Evolutionary conservation across 1,140 invertebrate genomes (phyloP).

Genomic region (Limonius californicus): DNA sequence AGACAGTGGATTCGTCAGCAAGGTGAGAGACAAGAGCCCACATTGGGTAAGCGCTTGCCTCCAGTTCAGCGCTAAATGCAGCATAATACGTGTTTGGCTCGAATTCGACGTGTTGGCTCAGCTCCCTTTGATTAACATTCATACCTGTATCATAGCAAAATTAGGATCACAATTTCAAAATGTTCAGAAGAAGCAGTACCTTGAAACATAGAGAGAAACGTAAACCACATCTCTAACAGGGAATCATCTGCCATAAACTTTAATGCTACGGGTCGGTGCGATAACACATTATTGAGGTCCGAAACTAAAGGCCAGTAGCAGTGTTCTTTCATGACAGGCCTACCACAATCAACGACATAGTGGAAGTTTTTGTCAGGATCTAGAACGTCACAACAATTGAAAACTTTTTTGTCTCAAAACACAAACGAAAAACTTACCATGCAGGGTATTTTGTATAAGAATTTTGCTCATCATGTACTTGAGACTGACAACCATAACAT

Average conservation of each 20-base stretch:
- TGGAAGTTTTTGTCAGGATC: slow-evolving; percentile 79
- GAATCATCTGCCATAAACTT: slow-evolving; percentile 84
- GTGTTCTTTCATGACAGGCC: slow-evolving; percentile 93
- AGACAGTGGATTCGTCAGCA: slow-evolving; percentile 64
- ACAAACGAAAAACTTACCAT: slow-evolving; percentile 56
- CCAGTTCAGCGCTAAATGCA: slow-evolving; percentile 93
- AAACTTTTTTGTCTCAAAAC: neutral
- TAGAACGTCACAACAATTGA: slow-evolving; percentile 45
- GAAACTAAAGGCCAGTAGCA: slow-evolving; percentile 97
- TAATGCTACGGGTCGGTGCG: slow-evolving; percentile 84
- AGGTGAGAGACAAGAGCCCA: slow-evolving; percentile 92
- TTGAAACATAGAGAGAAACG: slow-evolving; percentile 91
- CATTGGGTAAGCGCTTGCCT: slow-evolving; percentile 95
- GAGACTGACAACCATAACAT: slow-evolving; percentile 91
- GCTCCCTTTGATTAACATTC: slow-evolving; percentile 91
- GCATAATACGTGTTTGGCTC: slow-evolving; percentile 96
- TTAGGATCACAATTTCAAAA: slow-evolving; percentile 1
- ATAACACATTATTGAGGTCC: slow-evolving; percentile 95
- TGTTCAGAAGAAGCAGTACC: slow-evolving; percentile 53
- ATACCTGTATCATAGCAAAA: slow-evolving; percentile 67
- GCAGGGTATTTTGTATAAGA: slow-evolving; percentile 79
- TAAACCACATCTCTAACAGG: slow-evolving; percentile 91
- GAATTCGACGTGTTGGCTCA: slow-evolving; percentile 91
- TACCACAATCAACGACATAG: slow-evolving; percentile 88
- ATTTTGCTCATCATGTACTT: slow-evolving; percentile 93